Conservation (phyloP, 2,888 invertebrate species). For the Rhagonycha lutea region DNA sequence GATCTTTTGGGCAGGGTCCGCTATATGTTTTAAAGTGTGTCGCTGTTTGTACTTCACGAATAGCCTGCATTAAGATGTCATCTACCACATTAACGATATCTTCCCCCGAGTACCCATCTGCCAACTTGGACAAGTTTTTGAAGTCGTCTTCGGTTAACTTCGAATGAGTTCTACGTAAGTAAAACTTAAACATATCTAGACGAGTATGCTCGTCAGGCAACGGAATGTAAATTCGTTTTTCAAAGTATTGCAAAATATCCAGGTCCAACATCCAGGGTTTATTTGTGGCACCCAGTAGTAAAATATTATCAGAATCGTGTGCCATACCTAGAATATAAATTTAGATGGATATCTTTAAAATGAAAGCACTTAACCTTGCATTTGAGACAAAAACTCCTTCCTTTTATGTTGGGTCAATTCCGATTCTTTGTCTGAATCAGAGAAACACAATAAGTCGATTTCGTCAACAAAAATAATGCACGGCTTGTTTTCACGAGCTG, state of each 20-base stretch:
- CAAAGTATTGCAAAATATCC: conserved; percentile 95
- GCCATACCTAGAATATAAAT: conserved; percentile 74
- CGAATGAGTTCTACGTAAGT: conserved; percentile 89
- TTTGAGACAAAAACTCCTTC: conserved; percentile 98
- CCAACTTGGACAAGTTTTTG: conserved; percentile 77
- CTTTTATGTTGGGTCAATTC: conserved; percentile 98
- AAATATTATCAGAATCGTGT: conserved; percentile 90
- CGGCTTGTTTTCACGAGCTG: conserved; percentile 93
- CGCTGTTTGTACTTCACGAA: conserved; percentile 96
- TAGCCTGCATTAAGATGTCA: conserved; percentile 98
- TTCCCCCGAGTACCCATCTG: conserved; percentile 97
- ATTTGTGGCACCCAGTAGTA: conserved; percentile 95
- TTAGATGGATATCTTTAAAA: background rate
- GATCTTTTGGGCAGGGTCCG: conserved; percentile 86
- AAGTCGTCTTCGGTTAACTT: conserved; percentile 84
- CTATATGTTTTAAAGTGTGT: conserved; percentile 90
- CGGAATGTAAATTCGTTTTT: conserved; percentile 98
- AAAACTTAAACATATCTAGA: conserved; percentile 91
- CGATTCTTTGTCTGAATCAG: conserved; percentile 96
- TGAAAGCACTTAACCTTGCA: conserved; percentile 74
- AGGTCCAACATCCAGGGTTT: conserved; percentile 97
- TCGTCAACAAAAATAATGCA: conserved; percentile 99
- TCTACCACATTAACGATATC: conserved; percentile 97
- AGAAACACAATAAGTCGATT: conserved; percentile 95
- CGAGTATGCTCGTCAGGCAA: conserved; percentile 94